Conservation (phyloP, 1,140 invertebrate genomes). For the Rhizoglyphus robini region DNA sequence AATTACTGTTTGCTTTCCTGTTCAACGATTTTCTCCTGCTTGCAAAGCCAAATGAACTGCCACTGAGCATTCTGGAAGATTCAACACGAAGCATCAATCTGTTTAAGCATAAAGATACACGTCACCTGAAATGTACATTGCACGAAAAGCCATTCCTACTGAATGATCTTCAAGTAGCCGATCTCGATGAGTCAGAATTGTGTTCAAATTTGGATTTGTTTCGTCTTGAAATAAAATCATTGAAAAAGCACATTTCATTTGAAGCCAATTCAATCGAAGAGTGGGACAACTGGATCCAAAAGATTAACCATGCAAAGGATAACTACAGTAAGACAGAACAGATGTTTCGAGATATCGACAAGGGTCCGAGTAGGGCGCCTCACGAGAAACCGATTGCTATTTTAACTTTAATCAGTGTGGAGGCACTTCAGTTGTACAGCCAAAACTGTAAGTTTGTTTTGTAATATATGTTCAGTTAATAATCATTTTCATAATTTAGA, state of each 20-base stretch:
- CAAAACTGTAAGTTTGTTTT: conserved; percentile 2
- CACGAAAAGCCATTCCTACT: conserved; percentile 66
- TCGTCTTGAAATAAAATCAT: no score
- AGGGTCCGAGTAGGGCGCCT: no score
- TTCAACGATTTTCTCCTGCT: conserved; percentile 68
- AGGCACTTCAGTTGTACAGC: conserved; percentile 6
- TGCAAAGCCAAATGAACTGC: not conserved
- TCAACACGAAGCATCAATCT: no score
- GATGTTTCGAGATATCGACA: no score
- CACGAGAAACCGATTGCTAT: no score
- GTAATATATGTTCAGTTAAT: no score
- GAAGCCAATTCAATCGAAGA: not conserved
- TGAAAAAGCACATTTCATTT: no score
- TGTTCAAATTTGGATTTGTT: not conserved
- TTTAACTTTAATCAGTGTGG: not conserved
- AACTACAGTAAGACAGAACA: no score
- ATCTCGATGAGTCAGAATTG: not conserved
- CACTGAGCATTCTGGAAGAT: no score
- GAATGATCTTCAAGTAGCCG: conserved; percentile 44
- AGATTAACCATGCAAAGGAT: no score
- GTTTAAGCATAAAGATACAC: no score
- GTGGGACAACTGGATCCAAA: not conserved
- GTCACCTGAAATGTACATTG: no score
- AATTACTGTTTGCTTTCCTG: conserved; percentile 59
- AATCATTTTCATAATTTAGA: conserved; percentile 7